phyloP scores from a whole-genome alignment of 2,113 vertebrate genomes.

The Chitala chitala region DNA sequence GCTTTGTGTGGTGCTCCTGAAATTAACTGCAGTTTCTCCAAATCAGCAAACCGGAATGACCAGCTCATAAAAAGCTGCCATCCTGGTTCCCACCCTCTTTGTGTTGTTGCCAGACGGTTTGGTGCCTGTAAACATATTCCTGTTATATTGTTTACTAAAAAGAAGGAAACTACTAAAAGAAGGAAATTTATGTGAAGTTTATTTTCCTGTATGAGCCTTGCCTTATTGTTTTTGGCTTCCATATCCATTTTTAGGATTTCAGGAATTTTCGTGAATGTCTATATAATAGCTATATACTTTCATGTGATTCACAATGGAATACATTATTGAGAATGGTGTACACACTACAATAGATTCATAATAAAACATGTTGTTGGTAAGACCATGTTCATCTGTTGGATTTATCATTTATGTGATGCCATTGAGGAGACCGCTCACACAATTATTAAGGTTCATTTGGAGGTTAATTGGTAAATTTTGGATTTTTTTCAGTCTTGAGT shows the following conservation, averaged over 20 bases:
- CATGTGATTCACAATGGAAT: too few relatives aligned
- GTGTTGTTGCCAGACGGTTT: not conserved
- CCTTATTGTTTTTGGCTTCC: conserved; percentile 15
- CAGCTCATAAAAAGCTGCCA: not conserved
- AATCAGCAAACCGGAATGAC: not conserved
- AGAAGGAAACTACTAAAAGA: not conserved
- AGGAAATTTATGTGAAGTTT: conserved; percentile 4
- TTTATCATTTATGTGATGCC: too few relatives aligned
- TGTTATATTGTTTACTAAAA: conserved; percentile 3
- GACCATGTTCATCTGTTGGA: too few relatives aligned
- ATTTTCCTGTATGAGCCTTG: not conserved
- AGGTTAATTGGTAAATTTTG: too few relatives aligned
- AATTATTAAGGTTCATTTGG: too few relatives aligned
- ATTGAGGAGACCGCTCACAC: too few relatives aligned
- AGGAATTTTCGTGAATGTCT: not conserved
- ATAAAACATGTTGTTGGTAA: too few relatives aligned
- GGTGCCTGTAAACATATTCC: not conserved
- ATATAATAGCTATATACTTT: conserved; percentile 1
- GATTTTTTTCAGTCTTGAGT: too few relatives aligned
- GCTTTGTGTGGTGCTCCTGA: not conserved
- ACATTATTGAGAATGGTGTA: too few relatives aligned
- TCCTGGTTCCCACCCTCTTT: not conserved
- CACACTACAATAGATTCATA: too few relatives aligned
- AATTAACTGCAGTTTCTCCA: not conserved
- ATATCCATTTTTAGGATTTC: not conserved